Evolutionary conservation across 2,113 vertebrate genomes (phyloP), one percentile per base, ranked within the genome.

Genomic region (Motacilla tschutschensis): DNA sequence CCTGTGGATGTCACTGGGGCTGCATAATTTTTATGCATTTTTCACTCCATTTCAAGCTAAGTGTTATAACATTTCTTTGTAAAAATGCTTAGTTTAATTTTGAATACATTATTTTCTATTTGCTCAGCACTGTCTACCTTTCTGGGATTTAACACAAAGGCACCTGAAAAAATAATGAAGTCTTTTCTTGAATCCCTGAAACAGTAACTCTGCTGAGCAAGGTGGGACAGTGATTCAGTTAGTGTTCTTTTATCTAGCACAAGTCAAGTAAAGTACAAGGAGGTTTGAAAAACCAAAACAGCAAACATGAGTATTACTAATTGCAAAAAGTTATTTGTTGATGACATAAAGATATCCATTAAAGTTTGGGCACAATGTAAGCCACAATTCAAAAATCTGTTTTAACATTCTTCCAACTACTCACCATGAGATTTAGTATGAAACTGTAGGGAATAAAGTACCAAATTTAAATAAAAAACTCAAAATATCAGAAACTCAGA

Each of bases 91-190:
- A 70, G 50, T 50, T 85, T 85, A 71, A 78, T 83, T 92, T 59
- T 80, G 33, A 85, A 89, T 83, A n/a, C 46, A 63, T 83, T 85
- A 36, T 87, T 87, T 87, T 80, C 8, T 80, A 60, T 83, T 93
- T 85, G 31, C 43, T 87, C 85, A 89, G 51, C 59, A 89, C 50
- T 36, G 26, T 77, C 19, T 87, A 66, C 36, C 28, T 92, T 89
- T 89, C 65, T 74, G 83, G 13, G 53, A 55, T 89, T 91, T 77
- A 74, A 54, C 48, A 85, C 83, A 79, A 91, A 85, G 79, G 48
- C 14, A 87, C 5, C 24, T 77, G 53, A 76, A 85, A 92, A 58
- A 58, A 83, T 63, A 89, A 85, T 25, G 5, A 79, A 87, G 33
- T 1, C 4, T 77, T 66, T 92, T 89, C 44, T 59, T 66, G 47